These are phyloP conservation scores for Amazona finschi DNA, from an alignment of 2,797 vertebrate genomes.

Conservation along the genomic window DNA sequence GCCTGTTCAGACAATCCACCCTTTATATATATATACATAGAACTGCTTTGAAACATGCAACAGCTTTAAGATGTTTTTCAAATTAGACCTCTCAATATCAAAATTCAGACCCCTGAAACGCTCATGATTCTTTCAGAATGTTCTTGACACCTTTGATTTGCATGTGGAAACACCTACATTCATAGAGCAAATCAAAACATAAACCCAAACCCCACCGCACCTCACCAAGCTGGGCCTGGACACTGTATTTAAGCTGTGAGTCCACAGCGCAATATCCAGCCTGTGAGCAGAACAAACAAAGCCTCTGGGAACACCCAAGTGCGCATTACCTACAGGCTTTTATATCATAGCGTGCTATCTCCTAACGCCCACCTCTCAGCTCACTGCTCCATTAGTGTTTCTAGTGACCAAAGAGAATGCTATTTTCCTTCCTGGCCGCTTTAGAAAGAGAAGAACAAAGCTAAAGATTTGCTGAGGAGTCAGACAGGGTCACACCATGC, in stretches of 20 bases:
- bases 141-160: neutral
- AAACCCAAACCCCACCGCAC: neutral
- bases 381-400: neutral
- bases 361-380: neutral
- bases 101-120: neutral
- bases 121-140: neutral
- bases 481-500: neutral
- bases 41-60: neutral
- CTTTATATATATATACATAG: neutral
- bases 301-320: neutral
- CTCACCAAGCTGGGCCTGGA: neutral
- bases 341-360: neutral
- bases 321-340: neutral
- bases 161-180: neutral
- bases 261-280: neutral
- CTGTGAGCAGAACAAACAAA: neutral
- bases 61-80: neutral
- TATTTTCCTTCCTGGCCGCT: neutral
- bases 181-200: neutral
- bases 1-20: neutral
- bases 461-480: neutral
- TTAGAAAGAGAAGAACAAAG: neutral
- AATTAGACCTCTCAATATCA: neutral
- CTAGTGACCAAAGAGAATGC: neutral
- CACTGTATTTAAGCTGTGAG: neutral